Evolutionary conservation across 2,888 invertebrate species (phyloP).

Genomic region (Schizaphis graminum): DNA sequence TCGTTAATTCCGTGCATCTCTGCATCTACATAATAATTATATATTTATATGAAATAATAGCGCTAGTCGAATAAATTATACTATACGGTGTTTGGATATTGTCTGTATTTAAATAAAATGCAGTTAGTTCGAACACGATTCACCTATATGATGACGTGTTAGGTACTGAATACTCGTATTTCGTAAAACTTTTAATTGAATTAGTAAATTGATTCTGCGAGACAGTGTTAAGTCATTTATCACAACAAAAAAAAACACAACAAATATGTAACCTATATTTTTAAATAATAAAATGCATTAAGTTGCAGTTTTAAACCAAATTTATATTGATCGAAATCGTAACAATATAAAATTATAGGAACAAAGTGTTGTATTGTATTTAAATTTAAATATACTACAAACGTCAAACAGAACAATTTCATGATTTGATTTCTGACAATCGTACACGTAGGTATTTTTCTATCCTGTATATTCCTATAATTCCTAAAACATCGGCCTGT

Average conservation of each 20-base stretch:
- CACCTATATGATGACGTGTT: background rate
- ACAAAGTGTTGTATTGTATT: background rate
- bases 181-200: background rate
- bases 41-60: background rate
- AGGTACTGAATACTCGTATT: background rate
- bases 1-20: background rate
- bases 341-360: background rate
- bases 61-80: background rate
- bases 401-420: background rate
- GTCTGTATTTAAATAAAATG: background rate
- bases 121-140: background rate
- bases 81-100: background rate
- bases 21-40: background rate
- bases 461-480: background rate
- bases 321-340: too few species aligned
- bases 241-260: background rate
- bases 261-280: background rate
- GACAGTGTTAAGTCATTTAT: background rate
- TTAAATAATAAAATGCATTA: background rate
- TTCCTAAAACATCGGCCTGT: background rate
- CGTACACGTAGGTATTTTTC: background rate
- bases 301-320: background rate
- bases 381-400: background rate
- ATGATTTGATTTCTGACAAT: background rate
- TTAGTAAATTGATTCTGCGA: background rate